phyloP scores from a whole-genome alignment of 2,797 vertebrate species.

The Odontamblyopus rebecca region DNA sequence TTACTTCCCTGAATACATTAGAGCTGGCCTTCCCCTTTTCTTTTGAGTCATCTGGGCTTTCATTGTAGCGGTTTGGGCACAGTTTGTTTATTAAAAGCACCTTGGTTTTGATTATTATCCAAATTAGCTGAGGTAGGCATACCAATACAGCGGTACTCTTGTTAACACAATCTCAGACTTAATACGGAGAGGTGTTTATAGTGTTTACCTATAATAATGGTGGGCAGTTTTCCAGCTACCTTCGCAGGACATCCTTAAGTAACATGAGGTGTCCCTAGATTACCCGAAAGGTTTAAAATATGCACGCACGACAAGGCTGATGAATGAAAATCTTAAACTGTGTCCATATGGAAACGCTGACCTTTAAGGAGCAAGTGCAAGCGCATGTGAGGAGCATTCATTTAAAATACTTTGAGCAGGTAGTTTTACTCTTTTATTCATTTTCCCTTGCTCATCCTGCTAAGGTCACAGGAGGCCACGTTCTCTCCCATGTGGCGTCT shows the following conservation, averaged over 20 bases:
- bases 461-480: neutral
- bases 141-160: constrained; percentile 22
- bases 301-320: neutral
- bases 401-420: neutral
- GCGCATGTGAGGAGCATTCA: neutral
- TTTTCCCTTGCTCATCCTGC: neutral
- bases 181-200: constrained; percentile 37
- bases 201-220: constrained; percentile 36
- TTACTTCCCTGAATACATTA: constrained; percentile 55
- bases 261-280: neutral
- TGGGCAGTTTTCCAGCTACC: constrained; percentile 27
- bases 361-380: neutral
- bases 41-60: constrained; percentile 32
- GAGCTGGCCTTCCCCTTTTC: constrained; percentile 30
- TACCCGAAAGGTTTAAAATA: constrained; percentile 1
- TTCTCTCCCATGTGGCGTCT: neutral
- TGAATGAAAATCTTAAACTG: constrained; percentile 3
- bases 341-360: neutral
- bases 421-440: constrained; percentile 4
- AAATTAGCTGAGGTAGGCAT: constrained; percentile 25
- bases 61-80: constrained; percentile 12
- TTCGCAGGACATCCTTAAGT: neutral
- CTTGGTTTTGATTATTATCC: constrained; percentile 40
- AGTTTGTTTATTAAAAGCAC: constrained; percentile 35
- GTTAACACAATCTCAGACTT: constrained; percentile 13